These are phyloP conservation scores for Rhyacophila brunnea DNA, from an alignment of 1,140 invertebrate genomes.

Conservation along the genomic window DNA sequence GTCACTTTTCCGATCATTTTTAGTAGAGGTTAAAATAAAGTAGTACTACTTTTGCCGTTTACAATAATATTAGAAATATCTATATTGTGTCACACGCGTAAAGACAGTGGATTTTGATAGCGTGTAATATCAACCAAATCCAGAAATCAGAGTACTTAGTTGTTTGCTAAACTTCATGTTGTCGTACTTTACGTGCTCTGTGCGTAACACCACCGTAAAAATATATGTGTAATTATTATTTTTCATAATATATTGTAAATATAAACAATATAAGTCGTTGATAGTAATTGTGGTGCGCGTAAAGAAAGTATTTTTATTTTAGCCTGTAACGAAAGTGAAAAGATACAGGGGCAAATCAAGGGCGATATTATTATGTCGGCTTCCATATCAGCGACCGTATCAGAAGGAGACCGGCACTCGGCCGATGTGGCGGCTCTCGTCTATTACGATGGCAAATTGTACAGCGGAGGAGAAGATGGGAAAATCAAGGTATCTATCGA, in stretches of 20 bases:
- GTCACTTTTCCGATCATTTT: no score
- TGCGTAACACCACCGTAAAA: no score
- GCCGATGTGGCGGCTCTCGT: conserved; percentile 45
- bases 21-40: no score
- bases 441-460: conserved; percentile 44
- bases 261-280: no score
- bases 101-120: background rate
- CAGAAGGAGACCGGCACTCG: conserved; percentile 44
- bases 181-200: no score
- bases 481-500: conserved; percentile 47
- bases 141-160: background rate
- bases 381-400: conserved; percentile 35
- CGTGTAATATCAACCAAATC: conserved; percentile 5
- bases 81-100: background rate
- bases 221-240: no score
- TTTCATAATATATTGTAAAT: no score
- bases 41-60: background rate
- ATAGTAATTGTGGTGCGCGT: no score
- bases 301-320: background rate
- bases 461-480: conserved; percentile 51
- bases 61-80: no score
- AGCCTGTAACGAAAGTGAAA: conserved; percentile 5
- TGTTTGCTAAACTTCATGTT: background rate
- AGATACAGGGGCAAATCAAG: conserved; percentile 2
- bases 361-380: conserved; percentile 36